Evolutionary conservation across 2,113 vertebrate species (phyloP), one percentile per base, ranked within the genome.

Genomic region (Ceyx margarethae): DNA sequence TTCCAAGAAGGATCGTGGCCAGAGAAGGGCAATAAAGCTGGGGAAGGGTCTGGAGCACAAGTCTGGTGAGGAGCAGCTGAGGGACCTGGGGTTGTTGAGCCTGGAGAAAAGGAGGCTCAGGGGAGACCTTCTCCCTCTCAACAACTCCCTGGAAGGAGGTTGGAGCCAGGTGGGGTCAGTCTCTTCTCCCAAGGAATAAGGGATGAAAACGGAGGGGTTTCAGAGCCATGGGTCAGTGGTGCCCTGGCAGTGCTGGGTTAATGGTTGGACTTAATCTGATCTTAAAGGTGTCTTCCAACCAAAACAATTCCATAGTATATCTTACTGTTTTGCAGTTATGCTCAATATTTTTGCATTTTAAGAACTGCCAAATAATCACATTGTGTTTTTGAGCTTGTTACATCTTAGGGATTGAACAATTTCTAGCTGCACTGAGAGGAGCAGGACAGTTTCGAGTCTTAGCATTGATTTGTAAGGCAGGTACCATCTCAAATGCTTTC

Each of bases 381-480:
- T 4, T 37, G 57, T 14, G 7, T 13, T 48, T 35, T 69, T 33
- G 43, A 79, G 26, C 35, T 62, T 53, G 16, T 57, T 68, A 13
- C 0, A 1, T 43, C 43, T 65, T 40, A 25, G 11, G 48, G 53
- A 20, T 75, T 18, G 10, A 35, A 20, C 45, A 53, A 28, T 6
- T 15, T 0, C 0, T 12, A 21, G 35, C 48, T 20, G 29, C 9
- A 1, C 3, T 15, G 29, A 13, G 37, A 19, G 43, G 25, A 56
- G 18, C 13, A 4, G 6, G 29, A 29, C 40, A 14, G 57, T 43
- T 77, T 51, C 43, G 67, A 26, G 35, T 45, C 43, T 23, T 31
- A 46, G 58, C 9, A 22, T 42, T 42, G 65, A 25, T 69, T 67
- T 84, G 21, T 51, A 54, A 83, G 46, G 57, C n/a, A 43, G 26